phyloP scores from a whole-genome alignment of 2,113 vertebrate species.

The Platysteira castanea region DNA sequence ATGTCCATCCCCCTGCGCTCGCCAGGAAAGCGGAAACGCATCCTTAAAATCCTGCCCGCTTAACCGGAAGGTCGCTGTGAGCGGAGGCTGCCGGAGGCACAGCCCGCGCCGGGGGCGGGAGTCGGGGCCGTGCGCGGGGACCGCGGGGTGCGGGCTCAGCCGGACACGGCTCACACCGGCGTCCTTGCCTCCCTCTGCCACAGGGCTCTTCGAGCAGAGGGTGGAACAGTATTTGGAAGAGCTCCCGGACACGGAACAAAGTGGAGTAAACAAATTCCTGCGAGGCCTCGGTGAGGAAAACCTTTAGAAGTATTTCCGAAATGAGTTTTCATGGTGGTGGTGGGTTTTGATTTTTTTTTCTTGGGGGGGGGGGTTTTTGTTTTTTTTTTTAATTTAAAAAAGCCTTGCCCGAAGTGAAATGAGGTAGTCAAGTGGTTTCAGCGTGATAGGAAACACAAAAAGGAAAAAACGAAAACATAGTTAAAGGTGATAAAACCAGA shows the following conservation, averaged over 20 bases:
- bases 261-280: slow-evolving; percentile 96
- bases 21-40: background rate
- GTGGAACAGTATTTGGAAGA: slow-evolving; percentile 97
- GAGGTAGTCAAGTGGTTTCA: background rate
- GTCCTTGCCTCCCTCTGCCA: rapidly evolving
- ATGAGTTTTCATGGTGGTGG: background rate
- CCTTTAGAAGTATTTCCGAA: background rate
- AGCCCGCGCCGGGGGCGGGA: background rate
- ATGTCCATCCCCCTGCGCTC: rapidly evolving
- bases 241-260: slow-evolving; percentile 95
- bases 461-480: background rate
- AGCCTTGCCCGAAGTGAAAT: background rate
- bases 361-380: too few species aligned
- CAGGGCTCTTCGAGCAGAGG: slow-evolving; percentile 95
- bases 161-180: rapidly evolving
- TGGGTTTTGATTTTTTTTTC: background rate
- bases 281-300: slow-evolving; percentile 89
- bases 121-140: background rate
- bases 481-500: background rate
- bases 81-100: background rate
- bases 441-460: background rate
- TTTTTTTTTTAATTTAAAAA: background rate
- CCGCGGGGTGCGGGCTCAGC: rapidly evolving
- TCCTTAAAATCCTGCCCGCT: rapidly evolving
- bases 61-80: background rate